Evolutionary conservation across 1,140 invertebrate species (phyloP).

Genomic region (Yoshiicerus persimilis): DNA sequence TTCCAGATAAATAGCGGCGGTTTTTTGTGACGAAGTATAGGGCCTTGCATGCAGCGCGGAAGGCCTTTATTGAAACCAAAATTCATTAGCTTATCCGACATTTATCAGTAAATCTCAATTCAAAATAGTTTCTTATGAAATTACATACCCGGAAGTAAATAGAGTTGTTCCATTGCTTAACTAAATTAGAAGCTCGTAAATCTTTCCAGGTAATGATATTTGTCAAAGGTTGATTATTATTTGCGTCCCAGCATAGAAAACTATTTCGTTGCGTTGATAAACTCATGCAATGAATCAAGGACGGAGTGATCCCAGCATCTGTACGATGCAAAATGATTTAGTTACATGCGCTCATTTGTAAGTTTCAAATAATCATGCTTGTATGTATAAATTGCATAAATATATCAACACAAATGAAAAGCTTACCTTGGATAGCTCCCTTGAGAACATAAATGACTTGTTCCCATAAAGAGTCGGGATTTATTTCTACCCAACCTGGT

Average conservation of each 20-base stretch:
- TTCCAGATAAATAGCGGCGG: constrained; percentile 77
- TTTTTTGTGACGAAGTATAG: constrained; percentile 75
- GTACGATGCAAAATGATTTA: constrained; percentile 15
- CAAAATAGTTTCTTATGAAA: too few relatives aligned
- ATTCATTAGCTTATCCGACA: too few relatives aligned
- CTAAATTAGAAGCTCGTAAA: constrained; percentile 73
- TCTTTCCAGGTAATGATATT: constrained; percentile 98
- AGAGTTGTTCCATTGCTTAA: constrained; percentile 83
- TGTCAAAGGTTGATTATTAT: constrained; percentile 79
- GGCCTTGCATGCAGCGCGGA: constrained; percentile 65
- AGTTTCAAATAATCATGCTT: neutral
- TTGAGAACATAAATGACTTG: constrained; percentile 69
- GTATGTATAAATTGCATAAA: neutral
- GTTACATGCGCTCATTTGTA: neutral
- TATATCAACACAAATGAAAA: neutral
- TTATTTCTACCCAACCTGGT: constrained; percentile 80
- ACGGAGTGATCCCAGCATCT: constrained; percentile 64
- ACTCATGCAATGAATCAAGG: constrained; percentile 73
- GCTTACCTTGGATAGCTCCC: constrained; percentile 65
- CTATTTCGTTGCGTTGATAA: constrained; percentile 85
- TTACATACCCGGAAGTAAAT: constrained; percentile 67
- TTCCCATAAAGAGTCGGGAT: constrained; percentile 80
- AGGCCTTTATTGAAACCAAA: constrained; percentile 52
- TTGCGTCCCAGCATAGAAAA: constrained; percentile 84
- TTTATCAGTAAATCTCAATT: too few relatives aligned